A percentile compares a stretch with the other conserved stretches of the same genome.
Evolutionary conservation across 35 echinoderm and acorn worm species (phyloP).

Genomic region (Diadema setosum): DNA sequence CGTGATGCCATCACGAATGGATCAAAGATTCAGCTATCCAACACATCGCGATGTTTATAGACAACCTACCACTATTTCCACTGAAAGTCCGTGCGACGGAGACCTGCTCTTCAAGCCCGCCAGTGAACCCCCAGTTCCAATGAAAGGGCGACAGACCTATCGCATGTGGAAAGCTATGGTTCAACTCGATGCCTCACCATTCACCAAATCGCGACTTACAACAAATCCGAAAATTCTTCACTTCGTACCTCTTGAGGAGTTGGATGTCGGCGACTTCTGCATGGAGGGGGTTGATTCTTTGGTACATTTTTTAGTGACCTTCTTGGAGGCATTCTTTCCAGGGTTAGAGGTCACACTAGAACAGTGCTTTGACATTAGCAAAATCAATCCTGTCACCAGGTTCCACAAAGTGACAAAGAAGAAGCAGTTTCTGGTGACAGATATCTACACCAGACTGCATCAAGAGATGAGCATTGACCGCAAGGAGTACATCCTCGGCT

Average conservation of each 20-base stretch:
- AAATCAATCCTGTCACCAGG: conserved; percentile 14
- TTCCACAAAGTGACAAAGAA: conserved; percentile 56
- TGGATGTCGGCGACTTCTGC: background rate
- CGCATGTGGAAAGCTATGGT: conserved; percentile 80
- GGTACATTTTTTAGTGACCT: conserved; percentile 49
- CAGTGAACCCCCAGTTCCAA: conserved; percentile 4
- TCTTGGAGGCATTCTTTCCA: conserved; percentile 64
- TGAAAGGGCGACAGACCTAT: conserved; percentile 78
- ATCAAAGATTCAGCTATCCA: no score
- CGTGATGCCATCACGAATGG: background rate
- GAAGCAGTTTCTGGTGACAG: conserved; percentile 76
- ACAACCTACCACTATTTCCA: no score
- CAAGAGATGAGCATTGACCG: background rate
- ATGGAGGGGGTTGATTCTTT: conserved; percentile 14
- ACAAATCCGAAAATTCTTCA: conserved; percentile 47
- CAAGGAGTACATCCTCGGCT: conserved; percentile 60
- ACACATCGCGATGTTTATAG: no score
- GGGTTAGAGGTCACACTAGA: conserved; percentile 53
- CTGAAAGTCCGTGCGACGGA: background rate
- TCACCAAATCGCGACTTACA: conserved; percentile 5
- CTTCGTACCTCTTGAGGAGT: conserved; percentile 70
- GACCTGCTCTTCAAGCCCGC: background rate
- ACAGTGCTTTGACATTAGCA: conserved; percentile 5
- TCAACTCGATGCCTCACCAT: conserved; percentile 22
- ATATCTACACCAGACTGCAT: conserved; percentile 71